Conservation (phyloP, 1,140 invertebrate genomes). For the Sitobion miscanthi region DNA sequence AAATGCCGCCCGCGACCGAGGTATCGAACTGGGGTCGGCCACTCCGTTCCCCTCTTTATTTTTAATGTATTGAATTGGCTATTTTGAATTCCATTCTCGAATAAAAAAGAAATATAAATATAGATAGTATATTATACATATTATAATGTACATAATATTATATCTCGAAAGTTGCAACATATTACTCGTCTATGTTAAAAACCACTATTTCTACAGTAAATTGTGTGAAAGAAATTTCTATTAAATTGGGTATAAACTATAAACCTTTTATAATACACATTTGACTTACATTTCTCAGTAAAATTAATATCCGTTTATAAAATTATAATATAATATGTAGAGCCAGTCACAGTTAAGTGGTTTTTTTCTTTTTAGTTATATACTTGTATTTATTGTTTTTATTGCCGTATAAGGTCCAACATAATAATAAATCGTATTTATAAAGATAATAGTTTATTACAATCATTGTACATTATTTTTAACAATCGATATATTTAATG, state of each 20-base stretch:
- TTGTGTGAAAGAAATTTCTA: neutral
- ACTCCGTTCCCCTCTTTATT: neutral
- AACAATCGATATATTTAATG: neutral
- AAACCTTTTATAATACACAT: neutral
- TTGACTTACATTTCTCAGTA: neutral
- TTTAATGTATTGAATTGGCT: neutral
- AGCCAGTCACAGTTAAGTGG: neutral
- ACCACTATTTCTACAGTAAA: neutral
- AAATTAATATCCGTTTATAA: neutral
- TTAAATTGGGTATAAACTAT: neutral
- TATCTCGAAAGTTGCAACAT: neutral
- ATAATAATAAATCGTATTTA: neutral
- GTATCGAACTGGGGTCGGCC: too few relatives aligned
- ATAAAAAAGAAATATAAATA: neutral
- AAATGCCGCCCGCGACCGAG: too few relatives aligned
- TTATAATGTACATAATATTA: neutral
- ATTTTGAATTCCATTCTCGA: neutral
- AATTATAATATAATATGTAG: neutral
- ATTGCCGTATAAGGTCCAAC: neutral
- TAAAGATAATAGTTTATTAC: neutral
- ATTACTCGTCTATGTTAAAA: neutral
- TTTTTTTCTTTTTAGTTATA: neutral
- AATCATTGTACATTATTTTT: constrained; percentile 1
- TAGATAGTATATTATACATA: neutral
- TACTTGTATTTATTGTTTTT: neutral